A percentile compares a stretch with the other conserved stretches of the same genome.
phyloP scores from a whole-genome alignment of 2,113 vertebrate genomes.

The Thermophis baileyi region DNA sequence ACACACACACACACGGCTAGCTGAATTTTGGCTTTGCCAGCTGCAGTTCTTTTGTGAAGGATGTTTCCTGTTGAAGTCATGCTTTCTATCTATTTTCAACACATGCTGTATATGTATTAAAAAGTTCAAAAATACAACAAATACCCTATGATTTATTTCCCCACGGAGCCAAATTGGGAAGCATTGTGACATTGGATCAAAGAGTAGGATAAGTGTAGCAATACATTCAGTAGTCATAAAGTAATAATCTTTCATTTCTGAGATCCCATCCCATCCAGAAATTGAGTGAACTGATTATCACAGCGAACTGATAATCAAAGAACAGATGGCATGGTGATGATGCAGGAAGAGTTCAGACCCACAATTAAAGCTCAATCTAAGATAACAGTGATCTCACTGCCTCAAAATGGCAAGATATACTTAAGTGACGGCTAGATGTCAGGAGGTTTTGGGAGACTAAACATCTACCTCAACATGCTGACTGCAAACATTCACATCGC shows the following conservation, averaged over 20 bases:
- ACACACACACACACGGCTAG: background rate
- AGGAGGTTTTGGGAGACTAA: background rate
- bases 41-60: background rate
- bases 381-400: background rate
- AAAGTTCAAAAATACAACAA: background rate
- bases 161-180: background rate
- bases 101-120: background rate
- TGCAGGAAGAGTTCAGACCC: background rate
- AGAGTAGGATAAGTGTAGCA: background rate
- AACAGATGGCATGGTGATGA: background rate
- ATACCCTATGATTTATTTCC: background rate
- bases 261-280: background rate
- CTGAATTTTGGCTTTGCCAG: background rate
- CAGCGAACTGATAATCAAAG: background rate
- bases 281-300: background rate
- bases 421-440: background rate
- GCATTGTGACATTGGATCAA: background rate
- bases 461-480: background rate
- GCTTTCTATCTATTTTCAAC: background rate
- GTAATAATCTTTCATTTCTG: background rate
- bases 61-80: background rate
- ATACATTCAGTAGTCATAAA: background rate
- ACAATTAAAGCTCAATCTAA: background rate
- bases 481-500: background rate
- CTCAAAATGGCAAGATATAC: slow-evolving; percentile 9